Evolutionary conservation across 2,797 vertebrate genomes (phyloP).

Genomic region (Acrocephalus scirpaceus): DNA sequence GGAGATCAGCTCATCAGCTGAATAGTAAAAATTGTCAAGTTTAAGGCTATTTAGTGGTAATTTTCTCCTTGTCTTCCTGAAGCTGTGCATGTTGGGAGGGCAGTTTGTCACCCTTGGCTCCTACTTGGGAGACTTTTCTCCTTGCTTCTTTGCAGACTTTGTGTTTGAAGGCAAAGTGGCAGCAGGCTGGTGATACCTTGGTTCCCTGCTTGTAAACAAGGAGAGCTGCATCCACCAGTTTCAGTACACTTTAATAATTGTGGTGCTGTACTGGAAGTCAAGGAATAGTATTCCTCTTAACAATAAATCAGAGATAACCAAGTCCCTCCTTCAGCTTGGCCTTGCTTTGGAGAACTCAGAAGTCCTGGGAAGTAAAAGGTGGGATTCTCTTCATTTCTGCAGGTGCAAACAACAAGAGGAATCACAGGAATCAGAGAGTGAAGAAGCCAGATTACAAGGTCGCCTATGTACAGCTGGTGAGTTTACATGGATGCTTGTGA

Average conservation of each 20-base stretch:
- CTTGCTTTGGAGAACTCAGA: background rate
- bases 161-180: background rate
- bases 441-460: conserved; percentile 96
- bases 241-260: background rate
- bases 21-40: background rate
- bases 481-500: conserved; percentile 22
- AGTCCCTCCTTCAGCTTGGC: background rate
- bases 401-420: conserved; percentile 87
- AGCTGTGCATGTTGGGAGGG: background rate
- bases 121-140: background rate
- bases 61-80: background rate
- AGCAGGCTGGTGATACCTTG: background rate
- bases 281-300: background rate
- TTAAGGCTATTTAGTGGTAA: background rate
- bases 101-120: background rate
- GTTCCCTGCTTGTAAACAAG: background rate
- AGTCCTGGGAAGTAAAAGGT: background rate
- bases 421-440: conserved; percentile 87
- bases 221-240: background rate
- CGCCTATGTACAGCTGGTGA: conserved; percentile 95
- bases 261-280: background rate
- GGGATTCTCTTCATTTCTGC: background rate
- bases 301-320: background rate
- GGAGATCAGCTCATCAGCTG: background rate
- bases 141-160: background rate